These are phyloP conservation scores for Oligia strigilis DNA, from an alignment of 2,888 invertebrate species.

Conservation along the genomic window DNA sequence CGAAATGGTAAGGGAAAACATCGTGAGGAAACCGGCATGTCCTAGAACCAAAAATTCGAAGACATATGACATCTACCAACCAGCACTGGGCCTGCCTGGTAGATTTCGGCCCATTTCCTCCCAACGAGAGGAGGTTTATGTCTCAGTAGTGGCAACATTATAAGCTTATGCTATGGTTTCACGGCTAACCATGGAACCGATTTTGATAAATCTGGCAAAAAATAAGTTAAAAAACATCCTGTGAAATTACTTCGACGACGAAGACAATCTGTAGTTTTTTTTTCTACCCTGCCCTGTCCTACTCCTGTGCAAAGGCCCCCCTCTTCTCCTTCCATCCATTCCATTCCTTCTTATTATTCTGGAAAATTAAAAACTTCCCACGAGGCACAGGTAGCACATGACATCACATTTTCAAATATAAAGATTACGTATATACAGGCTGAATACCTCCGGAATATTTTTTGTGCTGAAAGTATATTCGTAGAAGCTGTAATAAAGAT, in stretches of 20 bases:
- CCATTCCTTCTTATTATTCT: background rate
- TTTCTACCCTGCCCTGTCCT: no score
- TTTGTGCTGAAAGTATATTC: conserved; percentile 25
- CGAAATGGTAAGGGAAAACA: background rate
- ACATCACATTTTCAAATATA: conserved; percentile 16
- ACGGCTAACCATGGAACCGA: background rate
- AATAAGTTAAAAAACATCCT: background rate
- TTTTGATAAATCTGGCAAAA: background rate
- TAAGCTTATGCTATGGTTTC: background rate
- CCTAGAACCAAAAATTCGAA: background rate
- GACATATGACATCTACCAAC: background rate
- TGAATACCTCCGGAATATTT: conserved; percentile 28
- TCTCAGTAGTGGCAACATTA: background rate
- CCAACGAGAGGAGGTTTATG: background rate
- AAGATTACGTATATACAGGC: background rate
- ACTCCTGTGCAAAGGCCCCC: no score
- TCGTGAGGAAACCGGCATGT: background rate
- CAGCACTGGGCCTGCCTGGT: background rate
- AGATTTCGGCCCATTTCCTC: background rate
- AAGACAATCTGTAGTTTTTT: background rate
- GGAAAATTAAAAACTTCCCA: background rate
- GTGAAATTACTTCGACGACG: background rate
- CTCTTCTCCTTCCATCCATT: no score
- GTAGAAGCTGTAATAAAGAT: conserved; percentile 43
- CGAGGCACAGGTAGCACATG: background rate